Base-by-base conservation (phyloP, 2,113 vertebrate genomes). In the Jaculus jaculus region DNA sequence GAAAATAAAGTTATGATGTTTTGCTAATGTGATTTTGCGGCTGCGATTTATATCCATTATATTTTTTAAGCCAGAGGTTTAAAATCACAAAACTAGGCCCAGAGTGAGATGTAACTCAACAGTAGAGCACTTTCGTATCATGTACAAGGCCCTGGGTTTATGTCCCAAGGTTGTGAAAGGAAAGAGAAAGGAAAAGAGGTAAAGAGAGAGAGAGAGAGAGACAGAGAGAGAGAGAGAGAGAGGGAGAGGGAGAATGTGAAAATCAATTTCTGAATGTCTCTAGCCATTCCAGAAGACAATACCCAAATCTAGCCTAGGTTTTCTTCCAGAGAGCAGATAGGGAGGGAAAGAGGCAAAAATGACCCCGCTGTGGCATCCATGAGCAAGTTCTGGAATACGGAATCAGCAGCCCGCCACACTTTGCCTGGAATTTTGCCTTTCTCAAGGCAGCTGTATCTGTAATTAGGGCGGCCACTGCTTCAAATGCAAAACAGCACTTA, bases 401-500 rank as follows among this genome's bases (percentile, higher is more conserved):
- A 37, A 37, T 28, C 78, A 21, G 92, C 32, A 74, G 71, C 34
- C 77, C 42, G 72, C 32, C 65, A 80, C 17, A 5, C 69, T 75
- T 34, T 21, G 77, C 72, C 61, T 37, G 5, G 58, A 89, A 39
- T 39, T 69, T 30, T 79, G 87, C 72, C 74, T 92, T 86, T 20
- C 51, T 68, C 28, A n/a, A 11, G 30, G 42, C 39, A 60, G 51
- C 80, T 39, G 2, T 17, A 28, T 83, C 87, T 77, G 17, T 66
- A 69, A 79, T 54, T 30, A 77, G 68, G 30, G 21, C 47, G 13
- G 24, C 28, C 80, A 69, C 51, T 6, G 39, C 94, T 94, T 96
- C 96, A 90, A 78, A 93, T 94, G 90, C 84, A 95, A 96, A 95
- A 12, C 10, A 34, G 26, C 83, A 68, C 85, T 96, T 96, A 93